Evolutionary conservation across 2,888 invertebrate species (phyloP).

Genomic region (Glaucopsyche alexis): DNA sequence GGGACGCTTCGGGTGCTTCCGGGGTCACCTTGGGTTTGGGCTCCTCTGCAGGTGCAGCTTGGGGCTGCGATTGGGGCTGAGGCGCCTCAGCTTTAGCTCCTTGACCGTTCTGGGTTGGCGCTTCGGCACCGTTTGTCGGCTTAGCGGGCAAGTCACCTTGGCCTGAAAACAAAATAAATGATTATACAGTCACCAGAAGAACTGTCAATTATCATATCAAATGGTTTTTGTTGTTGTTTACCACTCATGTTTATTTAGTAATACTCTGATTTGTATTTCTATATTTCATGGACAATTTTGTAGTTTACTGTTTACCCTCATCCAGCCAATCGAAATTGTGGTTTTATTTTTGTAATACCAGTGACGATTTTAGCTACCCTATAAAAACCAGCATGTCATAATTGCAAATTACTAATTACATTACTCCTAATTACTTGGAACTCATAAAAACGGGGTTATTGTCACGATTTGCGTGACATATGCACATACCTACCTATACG

Average conservation of each 20-base stretch:
- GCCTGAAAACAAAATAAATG: conserved; percentile 45
- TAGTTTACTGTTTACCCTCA: no score
- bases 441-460: not conserved
- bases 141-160: conserved; percentile 53
- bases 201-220: not conserved
- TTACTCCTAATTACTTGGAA: not conserved
- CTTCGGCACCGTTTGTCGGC: conserved; percentile 53
- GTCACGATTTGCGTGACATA: conserved; percentile 6
- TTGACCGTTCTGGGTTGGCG: conserved; percentile 51
- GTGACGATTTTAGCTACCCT: no score
- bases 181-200: not conserved
- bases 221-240: not conserved
- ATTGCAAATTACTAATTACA: not conserved
- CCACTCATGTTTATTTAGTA: no score
- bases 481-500: not conserved
- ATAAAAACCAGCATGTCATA: no score
- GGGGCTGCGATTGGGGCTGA: not conserved
- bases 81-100: conserved; percentile 34
- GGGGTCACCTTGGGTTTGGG: conserved; percentile 36
- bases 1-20: conserved; percentile 42
- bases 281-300: no score
- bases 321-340: no score
- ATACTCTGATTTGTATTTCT: no score
- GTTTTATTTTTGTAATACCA: no score
- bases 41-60: not conserved